Percentiles rank a stretch among this genome's conserved stretches.
Evolutionary conservation across 2,113 vertebrate species (phyloP).

Genomic region (Pogona vitticeps): DNA sequence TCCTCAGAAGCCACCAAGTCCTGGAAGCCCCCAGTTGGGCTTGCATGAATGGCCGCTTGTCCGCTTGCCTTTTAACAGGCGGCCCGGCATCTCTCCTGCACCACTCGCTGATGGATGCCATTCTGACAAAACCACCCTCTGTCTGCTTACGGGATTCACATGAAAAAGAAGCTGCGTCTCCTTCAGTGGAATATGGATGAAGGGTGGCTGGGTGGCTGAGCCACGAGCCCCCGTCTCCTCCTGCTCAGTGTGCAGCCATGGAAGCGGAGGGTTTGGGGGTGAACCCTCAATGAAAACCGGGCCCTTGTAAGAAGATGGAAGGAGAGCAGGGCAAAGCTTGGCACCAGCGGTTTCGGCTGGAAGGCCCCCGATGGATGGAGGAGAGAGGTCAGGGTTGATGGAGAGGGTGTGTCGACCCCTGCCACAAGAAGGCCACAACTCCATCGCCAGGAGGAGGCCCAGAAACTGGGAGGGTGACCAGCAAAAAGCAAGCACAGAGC

Average conservation of each 20-base stretch:
- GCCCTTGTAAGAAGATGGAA: not conserved
- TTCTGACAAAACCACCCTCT: not conserved
- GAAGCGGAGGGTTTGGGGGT: slow-evolving; percentile 53
- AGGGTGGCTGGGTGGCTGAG: slow-evolving; percentile 56
- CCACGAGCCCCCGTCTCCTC: slow-evolving; percentile 46
- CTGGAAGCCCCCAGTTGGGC: not conserved
- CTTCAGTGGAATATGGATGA: slow-evolving; percentile 64
- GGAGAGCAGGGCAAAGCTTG: slow-evolving; percentile 44
- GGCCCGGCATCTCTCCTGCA: accelerated
- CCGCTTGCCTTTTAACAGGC: not conserved
- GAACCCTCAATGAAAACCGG: slow-evolving; percentile 50
- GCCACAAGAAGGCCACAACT: too few relatives aligned
- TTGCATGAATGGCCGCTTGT: too few relatives aligned
- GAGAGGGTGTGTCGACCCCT: too few relatives aligned
- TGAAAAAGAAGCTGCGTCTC: slow-evolving; percentile 45
- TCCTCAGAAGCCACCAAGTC: too few relatives aligned
- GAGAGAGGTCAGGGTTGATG: slow-evolving; percentile 17
- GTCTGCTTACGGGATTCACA: not conserved
- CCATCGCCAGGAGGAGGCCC: too few relatives aligned
- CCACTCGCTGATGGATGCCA: not conserved
- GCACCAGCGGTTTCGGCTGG: slow-evolving; percentile 67
- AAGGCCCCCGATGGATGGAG: slow-evolving; percentile 59
- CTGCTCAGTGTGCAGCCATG: slow-evolving; percentile 36
- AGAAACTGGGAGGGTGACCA: too few relatives aligned
- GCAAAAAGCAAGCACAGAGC: too few relatives aligned